Base-by-base conservation (phyloP, 2,888 invertebrate species). In the Drosophila parthenogenetica region DNA sequence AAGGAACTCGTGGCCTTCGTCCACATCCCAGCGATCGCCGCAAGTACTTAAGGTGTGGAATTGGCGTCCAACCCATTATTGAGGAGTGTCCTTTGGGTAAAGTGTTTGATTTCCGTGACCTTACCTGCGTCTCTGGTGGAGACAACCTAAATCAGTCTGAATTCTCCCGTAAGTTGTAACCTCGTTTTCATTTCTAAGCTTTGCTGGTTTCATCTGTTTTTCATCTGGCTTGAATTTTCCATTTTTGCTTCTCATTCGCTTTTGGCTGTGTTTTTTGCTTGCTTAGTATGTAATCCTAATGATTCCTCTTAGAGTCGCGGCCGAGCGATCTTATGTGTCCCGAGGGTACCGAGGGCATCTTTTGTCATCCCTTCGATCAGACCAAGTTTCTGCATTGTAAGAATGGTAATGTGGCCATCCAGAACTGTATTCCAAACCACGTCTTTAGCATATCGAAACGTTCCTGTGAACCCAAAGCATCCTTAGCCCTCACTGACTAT, bases 361-460 rank as follows among this genome's bases (percentile, higher is more conserved):
- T 94, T 78, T 93, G 94, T 0, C 94, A 95, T 86, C 93, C 94
- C n/a, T 92, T 93, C 2, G 94, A 95, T 53, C 95, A 95, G 81
- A 93, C 94, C 67, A 94, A 94, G 80, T 95, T 94, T 82, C 92
- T 95, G n/a, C 94, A 94, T 81, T 95, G 95, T 81, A 94, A 94
- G 93, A 94, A 94, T 73, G 95, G 95, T 0, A 92, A 94, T 48
- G 94, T 94, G 0, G 92, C 92, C 51, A 93, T 95, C 2, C 94
- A 95, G 77, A 94, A 93, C 40, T 95, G 95, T 81, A 93, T 94
- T 1, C 94, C 94, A 0, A 94, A 93, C 2, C 94, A 94, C 0
- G 92, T 94, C 3, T 95, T 95, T 87, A 95, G 95, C 89, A 93
- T 94, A 5, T 82, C 85, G 0, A 83, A 92, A 11, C 92, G 92